Percentiles rank a stretch among this genome's conserved stretches.
These are phyloP conservation scores for Epirrhoe tristata DNA, from an alignment of 2,888 invertebrate species.

Conservation along the genomic window DNA sequence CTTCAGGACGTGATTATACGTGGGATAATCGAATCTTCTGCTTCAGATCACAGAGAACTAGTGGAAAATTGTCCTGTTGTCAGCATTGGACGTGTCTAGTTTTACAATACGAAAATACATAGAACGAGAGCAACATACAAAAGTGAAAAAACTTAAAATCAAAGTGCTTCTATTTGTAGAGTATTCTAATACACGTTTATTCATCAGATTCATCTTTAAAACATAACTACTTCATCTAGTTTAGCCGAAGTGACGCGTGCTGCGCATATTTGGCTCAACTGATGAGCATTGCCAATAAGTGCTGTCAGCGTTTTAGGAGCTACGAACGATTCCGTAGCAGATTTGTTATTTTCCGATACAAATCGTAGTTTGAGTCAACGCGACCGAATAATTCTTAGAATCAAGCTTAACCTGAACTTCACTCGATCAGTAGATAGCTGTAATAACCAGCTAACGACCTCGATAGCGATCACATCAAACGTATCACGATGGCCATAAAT, in stretches of 20 bases:
- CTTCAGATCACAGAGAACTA: constrained; percentile 17
- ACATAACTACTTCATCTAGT: too few species aligned
- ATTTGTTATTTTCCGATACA: too few species aligned
- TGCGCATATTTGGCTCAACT: too few species aligned
- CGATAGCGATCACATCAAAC: constrained; percentile 50
- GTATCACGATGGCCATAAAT: constrained; percentile 56
- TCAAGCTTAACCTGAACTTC: background rate
- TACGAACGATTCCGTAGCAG: too few species aligned
- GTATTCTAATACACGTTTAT: too few species aligned
- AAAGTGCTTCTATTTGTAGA: too few species aligned
- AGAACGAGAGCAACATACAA: background rate
- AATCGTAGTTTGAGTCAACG: background rate
- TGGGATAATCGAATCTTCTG: constrained; percentile 34
- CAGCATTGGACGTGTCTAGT: constrained; percentile 11
- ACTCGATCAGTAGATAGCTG: constrained; percentile 28
- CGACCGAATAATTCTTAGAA: background rate
- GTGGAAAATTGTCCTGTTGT: constrained; percentile 13
- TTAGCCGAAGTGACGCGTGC: too few species aligned
- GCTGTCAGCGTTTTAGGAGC: too few species aligned
- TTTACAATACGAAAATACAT: background rate
- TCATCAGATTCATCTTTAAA: too few species aligned
- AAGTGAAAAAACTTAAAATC: background rate
- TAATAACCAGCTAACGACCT: constrained; percentile 44
- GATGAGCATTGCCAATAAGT: too few species aligned
- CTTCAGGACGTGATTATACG: constrained; percentile 29